Percentiles rank a stretch among this genome's conserved stretches.
phyloP scores from a whole-genome alignment of 1,140 invertebrate genomes.

The Drosophila serrata region DNA sequence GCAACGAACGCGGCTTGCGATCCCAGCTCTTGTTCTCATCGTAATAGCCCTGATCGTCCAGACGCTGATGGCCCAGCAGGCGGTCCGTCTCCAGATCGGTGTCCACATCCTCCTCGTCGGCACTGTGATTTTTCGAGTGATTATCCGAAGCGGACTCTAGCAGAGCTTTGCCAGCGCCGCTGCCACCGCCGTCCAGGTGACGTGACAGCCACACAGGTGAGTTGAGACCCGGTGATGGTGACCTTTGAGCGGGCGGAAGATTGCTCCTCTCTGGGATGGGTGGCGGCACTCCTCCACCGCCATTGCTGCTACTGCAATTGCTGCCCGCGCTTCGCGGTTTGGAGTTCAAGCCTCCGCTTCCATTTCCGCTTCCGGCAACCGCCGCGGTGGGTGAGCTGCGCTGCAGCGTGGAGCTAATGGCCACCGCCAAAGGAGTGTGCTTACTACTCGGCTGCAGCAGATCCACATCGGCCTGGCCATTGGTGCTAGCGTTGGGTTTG shows the following conservation, averaged over 20 bases:
- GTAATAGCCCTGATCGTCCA: slow-evolving; percentile 95
- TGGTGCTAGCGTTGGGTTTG: slow-evolving; percentile 66
- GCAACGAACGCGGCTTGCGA: slow-evolving; percentile 73
- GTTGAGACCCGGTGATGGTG: slow-evolving; percentile 70
- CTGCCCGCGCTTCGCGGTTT: slow-evolving; percentile 53
- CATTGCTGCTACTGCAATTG: slow-evolving; percentile 56
- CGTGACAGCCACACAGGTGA: slow-evolving; percentile 82
- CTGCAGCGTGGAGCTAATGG: slow-evolving; percentile 61
- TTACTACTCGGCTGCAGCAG: slow-evolving; percentile 67
- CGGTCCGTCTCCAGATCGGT: slow-evolving; percentile 96
- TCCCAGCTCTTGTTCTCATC: slow-evolving; percentile 91
- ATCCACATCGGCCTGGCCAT: slow-evolving; percentile 59
- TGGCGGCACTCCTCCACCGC: slow-evolving; percentile 49
- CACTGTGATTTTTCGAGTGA: slow-evolving; percentile 79
- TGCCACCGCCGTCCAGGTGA: slow-evolving; percentile 57
- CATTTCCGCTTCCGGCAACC: slow-evolving; percentile 23
- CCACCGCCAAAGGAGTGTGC: slow-evolving; percentile 50
- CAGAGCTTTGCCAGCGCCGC: slow-evolving; percentile 50
- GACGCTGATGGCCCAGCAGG: slow-evolving; percentile 94
- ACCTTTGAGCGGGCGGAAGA: slow-evolving; percentile 40
- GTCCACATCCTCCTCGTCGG: slow-evolving; percentile 91
- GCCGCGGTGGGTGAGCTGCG: slow-evolving; percentile 62
- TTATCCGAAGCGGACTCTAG: slow-evolving; percentile 73
- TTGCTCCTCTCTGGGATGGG: slow-evolving; percentile 73
- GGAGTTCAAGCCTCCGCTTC: background rate